A percentile compares a stretch with the other conserved stretches of the same genome.
These are phyloP conservation scores for Astyanax mexicanus DNA, from an alignment of 2,797 vertebrate genomes.

Conservation along the genomic window DNA sequence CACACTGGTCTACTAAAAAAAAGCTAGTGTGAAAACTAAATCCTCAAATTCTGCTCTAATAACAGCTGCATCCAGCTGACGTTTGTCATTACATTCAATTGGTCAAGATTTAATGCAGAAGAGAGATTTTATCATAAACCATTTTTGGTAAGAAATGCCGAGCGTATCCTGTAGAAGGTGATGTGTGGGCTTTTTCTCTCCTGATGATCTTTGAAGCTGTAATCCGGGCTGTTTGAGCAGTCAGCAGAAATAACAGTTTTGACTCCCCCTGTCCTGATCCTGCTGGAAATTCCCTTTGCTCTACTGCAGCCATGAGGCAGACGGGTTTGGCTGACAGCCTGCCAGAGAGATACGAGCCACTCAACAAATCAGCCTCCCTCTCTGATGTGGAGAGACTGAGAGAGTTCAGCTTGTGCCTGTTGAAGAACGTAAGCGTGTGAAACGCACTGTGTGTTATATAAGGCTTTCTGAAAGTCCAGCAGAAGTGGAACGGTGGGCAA, in stretches of 20 bases:
- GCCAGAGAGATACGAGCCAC: conserved; percentile 6
- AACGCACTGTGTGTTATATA: background rate
- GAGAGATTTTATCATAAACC: too few relatives aligned
- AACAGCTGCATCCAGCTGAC: too few relatives aligned
- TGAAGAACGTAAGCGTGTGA: background rate
- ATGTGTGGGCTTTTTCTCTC: background rate
- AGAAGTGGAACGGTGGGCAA: too few relatives aligned
- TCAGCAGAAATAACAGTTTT: background rate
- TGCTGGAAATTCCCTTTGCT: conserved; percentile 26
- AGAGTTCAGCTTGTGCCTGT: background rate
- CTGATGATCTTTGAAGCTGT: conserved; percentile 10
- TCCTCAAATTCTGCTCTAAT: too few relatives aligned
- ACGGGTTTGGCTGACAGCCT: conserved; percentile 16
- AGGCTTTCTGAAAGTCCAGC: background rate
- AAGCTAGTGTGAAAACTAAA: too few relatives aligned
- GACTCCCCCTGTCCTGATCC: conserved; percentile 7
- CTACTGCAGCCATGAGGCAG: background rate
- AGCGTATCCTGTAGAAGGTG: background rate
- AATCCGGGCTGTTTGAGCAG: background rate
- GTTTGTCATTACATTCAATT: too few relatives aligned
- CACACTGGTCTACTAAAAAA: too few relatives aligned
- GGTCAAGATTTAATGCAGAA: too few relatives aligned
- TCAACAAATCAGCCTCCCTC: background rate
- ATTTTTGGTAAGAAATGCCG: background rate
- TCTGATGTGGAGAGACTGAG: background rate